Percentiles rank a stretch among this genome's conserved stretches.
These are phyloP conservation scores for Thinocorus orbignyianus DNA, from an alignment of 2,113 vertebrate species.

Conservation along the genomic window DNA sequence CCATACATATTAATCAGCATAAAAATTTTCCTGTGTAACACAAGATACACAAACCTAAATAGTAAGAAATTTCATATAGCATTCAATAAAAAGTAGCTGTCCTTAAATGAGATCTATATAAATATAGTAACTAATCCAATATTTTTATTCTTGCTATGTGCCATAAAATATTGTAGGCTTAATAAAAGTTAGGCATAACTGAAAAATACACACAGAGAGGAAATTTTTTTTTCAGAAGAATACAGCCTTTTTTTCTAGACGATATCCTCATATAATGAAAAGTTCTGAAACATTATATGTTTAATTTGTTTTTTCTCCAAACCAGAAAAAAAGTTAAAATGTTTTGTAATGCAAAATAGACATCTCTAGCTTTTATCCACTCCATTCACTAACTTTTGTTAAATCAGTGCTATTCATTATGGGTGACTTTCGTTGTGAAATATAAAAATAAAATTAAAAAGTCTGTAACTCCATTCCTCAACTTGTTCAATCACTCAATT, in stretches of 20 bases:
- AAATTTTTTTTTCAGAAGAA: neutral
- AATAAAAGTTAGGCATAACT: neutral
- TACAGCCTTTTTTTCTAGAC: neutral
- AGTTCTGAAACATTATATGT: constrained; percentile 34
- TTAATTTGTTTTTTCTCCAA: constrained; percentile 41
- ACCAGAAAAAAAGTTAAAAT: neutral
- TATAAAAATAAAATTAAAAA: constrained; percentile 42
- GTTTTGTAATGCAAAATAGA: constrained; percentile 58
- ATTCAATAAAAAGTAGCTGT: constrained; percentile 22
- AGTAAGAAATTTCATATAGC: neutral
- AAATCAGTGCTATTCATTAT: constrained; percentile 57
- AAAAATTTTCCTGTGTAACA: neutral
- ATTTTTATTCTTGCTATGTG: neutral
- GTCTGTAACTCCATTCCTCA: neutral
- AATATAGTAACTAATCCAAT: constrained; percentile 10
- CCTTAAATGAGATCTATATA: constrained; percentile 7
- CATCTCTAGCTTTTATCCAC: constrained; percentile 41
- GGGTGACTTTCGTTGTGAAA: constrained; percentile 19
- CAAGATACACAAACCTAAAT: neutral
- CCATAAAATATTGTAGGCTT: neutral
- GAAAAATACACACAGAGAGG: neutral
- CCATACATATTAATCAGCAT: neutral
- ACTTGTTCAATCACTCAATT: constrained; percentile 28
- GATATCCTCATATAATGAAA: neutral
- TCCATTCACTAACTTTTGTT: constrained; percentile 46